These are phyloP conservation scores for Sturmia bella DNA, from an alignment of 2,888 invertebrate species.

Conservation along the genomic window DNA sequence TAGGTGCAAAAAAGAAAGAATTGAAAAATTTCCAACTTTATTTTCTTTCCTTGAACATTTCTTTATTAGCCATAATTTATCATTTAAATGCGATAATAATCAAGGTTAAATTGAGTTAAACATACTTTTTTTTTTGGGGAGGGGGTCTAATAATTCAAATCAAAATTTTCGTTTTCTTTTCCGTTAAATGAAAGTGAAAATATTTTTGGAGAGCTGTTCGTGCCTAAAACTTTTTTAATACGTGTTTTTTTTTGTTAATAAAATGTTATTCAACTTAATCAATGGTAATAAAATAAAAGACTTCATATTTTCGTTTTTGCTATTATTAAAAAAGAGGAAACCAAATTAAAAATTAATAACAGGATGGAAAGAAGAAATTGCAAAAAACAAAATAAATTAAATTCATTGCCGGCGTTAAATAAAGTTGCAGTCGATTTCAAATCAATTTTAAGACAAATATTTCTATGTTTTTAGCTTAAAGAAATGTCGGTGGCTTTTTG, in stretches of 20 bases:
- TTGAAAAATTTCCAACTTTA: neutral
- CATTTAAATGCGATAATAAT: slow-evolving; percentile 68
- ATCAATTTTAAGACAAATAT: neutral
- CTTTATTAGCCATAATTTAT: slow-evolving; percentile 62
- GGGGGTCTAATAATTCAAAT: slow-evolving; percentile 3
- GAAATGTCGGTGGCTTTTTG: neutral
- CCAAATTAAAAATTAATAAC: slow-evolving; percentile 23
- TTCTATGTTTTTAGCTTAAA: neutral
- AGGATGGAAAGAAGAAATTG: slow-evolving; percentile 12
- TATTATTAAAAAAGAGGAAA: neutral
- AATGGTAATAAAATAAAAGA: slow-evolving; percentile 65
- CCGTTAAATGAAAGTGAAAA: slow-evolving; percentile 58
- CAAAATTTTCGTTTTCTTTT: slow-evolving; percentile 35
- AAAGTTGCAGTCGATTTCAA: slow-evolving; percentile 10
- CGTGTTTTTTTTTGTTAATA: slow-evolving; percentile 29
- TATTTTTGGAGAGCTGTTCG: slow-evolving; percentile 30
- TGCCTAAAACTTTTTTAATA: slow-evolving; percentile 20
- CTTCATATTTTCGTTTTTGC: slow-evolving; percentile 11
- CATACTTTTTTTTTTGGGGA: neutral
- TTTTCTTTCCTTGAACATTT: slow-evolving; percentile 24
- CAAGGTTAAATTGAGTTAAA: slow-evolving; percentile 66
- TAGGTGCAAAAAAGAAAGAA: slow-evolving; percentile 17
- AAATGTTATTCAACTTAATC: slow-evolving; percentile 63
- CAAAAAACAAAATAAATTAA: neutral
- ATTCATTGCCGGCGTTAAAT: slow-evolving; percentile 16